Conservation (phyloP, 2,113 vertebrate genomes). For the Narcine bancroftii region DNA sequence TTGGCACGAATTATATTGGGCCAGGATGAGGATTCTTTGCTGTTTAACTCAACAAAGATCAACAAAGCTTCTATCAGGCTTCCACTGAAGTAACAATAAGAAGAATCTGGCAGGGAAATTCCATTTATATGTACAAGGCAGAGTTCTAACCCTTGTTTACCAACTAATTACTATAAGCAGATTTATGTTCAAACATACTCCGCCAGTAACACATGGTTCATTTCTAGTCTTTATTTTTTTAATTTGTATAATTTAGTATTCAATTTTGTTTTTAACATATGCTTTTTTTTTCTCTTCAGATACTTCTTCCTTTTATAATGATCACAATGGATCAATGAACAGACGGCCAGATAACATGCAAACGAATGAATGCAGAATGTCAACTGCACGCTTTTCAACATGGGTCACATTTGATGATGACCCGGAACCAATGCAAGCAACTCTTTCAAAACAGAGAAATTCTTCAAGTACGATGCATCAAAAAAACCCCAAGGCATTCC, state of each 20-base stretch:
- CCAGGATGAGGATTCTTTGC: neutral
- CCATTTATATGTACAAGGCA: neutral
- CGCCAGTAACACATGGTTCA: neutral
- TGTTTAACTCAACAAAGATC: neutral
- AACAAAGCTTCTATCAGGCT: neutral
- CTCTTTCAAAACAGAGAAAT: constrained; percentile 50
- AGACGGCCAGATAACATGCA: constrained; percentile 49
- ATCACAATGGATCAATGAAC: constrained; percentile 71
- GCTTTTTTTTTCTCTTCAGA: constrained; percentile 53
- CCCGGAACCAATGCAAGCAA: constrained; percentile 49
- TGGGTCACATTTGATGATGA: constrained; percentile 88
- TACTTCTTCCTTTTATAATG: constrained; percentile 64
- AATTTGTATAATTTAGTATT: neutral
- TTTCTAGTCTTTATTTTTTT: neutral
- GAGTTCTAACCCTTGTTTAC: neutral
- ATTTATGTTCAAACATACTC: neutral
- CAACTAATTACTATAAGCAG: neutral
- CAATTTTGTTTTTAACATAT: neutral
- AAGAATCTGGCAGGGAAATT: neutral
- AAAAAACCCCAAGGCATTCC: constrained; percentile 47
- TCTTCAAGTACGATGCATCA: constrained; percentile 40
- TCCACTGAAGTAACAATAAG: neutral
- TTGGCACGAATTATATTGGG: neutral
- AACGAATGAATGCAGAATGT: constrained; percentile 41
- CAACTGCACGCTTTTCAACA: constrained; percentile 62